These are phyloP conservation scores for Acrobeloides nanus DNA, from an alignment of 2,888 invertebrate species.

Conservation along the genomic window DNA sequence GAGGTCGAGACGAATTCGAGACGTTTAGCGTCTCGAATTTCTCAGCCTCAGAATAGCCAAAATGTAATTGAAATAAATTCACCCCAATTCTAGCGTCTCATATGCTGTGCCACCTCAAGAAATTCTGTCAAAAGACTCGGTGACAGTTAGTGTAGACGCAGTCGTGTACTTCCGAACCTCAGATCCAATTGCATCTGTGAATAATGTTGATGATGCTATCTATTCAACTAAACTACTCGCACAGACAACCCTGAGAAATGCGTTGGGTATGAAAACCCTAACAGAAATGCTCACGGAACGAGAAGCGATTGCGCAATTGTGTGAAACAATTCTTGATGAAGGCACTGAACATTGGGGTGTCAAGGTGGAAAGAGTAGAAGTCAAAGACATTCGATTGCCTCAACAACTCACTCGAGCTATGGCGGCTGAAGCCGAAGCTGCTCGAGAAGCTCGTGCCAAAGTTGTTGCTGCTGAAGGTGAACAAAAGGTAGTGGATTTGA, in stretches of 20 bases:
- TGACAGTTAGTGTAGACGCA: conserved; percentile 35
- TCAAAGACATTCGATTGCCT: conserved; percentile 71
- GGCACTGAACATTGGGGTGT: conserved; percentile 55
- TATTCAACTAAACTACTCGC: conserved; percentile 68
- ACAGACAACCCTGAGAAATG: conserved; percentile 65
- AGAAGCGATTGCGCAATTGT: conserved; percentile 60
- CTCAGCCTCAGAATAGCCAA: neutral
- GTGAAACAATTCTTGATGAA: conserved; percentile 54
- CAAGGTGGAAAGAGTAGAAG: conserved; percentile 54
- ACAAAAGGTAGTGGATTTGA: conserved; percentile 56
- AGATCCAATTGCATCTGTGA: conserved; percentile 44
- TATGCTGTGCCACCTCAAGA: conserved; percentile 54
- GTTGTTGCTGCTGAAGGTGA: conserved; percentile 61
- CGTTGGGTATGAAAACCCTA: conserved; percentile 88
- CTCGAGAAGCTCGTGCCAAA: conserved; percentile 72
- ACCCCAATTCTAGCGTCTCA: conserved; percentile 51
- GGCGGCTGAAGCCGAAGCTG: conserved; percentile 76
- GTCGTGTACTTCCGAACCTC: conserved; percentile 53
- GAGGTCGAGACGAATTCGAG: no score
- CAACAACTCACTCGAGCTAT: conserved; percentile 71
- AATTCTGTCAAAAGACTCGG: conserved; percentile 53
- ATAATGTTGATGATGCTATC: conserved; percentile 55
- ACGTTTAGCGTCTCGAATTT: no score
- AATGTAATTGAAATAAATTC: conserved; percentile 15
- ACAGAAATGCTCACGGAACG: conserved; percentile 94